These are phyloP conservation scores for Melanotaenia trifasciata DNA, from an alignment of 2,797 vertebrate species.

Conservation along the genomic window DNA sequence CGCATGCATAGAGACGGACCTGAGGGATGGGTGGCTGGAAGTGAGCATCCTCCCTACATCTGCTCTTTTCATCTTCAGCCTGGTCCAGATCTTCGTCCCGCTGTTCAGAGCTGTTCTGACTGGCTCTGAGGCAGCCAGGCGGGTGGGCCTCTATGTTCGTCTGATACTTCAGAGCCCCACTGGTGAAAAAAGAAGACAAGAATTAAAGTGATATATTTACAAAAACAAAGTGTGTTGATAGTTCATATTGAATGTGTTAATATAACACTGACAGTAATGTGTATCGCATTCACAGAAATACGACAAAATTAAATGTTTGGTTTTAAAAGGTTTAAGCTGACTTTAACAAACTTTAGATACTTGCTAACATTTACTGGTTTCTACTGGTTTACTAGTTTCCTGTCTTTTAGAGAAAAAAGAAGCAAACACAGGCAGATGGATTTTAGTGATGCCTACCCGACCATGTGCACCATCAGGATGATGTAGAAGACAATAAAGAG, in stretches of 20 bases:
- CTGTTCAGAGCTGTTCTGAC: conserved; percentile 77
- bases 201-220: not conserved
- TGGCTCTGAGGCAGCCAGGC: conserved; percentile 90
- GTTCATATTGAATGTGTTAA: not conserved
- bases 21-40: conserved; percentile 93
- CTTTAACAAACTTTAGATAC: not conserved
- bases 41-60: conserved; percentile 88
- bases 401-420: conserved; percentile 2
- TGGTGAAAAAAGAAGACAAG: conserved; percentile 55
- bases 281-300: not conserved
- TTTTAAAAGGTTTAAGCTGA: not conserved
- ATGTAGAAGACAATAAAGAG: conserved; percentile 98
- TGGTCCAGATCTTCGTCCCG: conserved; percentile 60
- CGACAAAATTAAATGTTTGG: not conserved
- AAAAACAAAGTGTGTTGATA: not conserved
- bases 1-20: conserved; percentile 81
- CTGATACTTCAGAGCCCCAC: conserved; percentile 95
- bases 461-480: conserved; percentile 92
- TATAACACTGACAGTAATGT: not conserved
- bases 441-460: conserved; percentile 86
- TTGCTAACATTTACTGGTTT: not conserved
- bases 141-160: conserved; percentile 90
- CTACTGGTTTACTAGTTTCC: no score
- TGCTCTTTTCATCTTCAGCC: conserved; percentile 69
- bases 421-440: conserved; percentile 15